phyloP scores from a whole-genome alignment of 2,888 invertebrate species.

The Acleris literana region DNA sequence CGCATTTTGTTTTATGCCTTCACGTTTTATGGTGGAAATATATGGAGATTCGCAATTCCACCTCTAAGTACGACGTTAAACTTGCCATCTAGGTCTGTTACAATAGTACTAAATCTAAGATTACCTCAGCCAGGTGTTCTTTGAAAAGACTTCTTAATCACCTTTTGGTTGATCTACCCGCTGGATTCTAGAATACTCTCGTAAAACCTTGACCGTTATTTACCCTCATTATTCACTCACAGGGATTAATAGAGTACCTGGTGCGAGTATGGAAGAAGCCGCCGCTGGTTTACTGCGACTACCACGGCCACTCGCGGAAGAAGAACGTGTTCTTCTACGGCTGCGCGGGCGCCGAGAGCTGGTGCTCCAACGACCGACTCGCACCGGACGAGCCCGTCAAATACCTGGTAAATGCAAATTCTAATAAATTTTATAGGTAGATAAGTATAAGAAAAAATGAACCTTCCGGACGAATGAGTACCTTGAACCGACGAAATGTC shows the following conservation, averaged over 20 bases:
- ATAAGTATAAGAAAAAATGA: too few relatives aligned
- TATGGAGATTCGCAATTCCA: neutral
- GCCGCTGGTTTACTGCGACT: slow-evolving; percentile 88
- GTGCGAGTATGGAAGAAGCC: slow-evolving; percentile 83
- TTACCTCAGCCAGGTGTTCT: too few relatives aligned
- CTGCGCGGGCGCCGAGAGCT: slow-evolving; percentile 88
- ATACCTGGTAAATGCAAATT: slow-evolving; percentile 79
- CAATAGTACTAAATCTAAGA: too few relatives aligned
- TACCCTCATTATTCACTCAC: slow-evolving; percentile 43
- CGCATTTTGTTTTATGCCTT: too few relatives aligned
- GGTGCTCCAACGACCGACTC: slow-evolving; percentile 85
- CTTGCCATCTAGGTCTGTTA: too few relatives aligned
- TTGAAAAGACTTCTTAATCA: too few relatives aligned
- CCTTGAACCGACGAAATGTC: too few relatives aligned
- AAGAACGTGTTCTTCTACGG: slow-evolving; percentile 95
- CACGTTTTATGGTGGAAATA: too few relatives aligned
- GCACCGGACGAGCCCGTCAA: slow-evolving; percentile 83
- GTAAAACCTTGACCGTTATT: too few relatives aligned
- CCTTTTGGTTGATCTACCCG: too few relatives aligned
- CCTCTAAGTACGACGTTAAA: neutral
- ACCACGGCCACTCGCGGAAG: slow-evolving; percentile 92
- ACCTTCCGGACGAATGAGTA: too few relatives aligned
- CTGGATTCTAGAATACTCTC: too few relatives aligned
- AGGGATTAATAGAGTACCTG: slow-evolving; percentile 86
- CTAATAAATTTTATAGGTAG: neutral